Evolutionary conservation across 1,140 invertebrate genomes (phyloP).

Genomic region (Epicauta chinensis): DNA sequence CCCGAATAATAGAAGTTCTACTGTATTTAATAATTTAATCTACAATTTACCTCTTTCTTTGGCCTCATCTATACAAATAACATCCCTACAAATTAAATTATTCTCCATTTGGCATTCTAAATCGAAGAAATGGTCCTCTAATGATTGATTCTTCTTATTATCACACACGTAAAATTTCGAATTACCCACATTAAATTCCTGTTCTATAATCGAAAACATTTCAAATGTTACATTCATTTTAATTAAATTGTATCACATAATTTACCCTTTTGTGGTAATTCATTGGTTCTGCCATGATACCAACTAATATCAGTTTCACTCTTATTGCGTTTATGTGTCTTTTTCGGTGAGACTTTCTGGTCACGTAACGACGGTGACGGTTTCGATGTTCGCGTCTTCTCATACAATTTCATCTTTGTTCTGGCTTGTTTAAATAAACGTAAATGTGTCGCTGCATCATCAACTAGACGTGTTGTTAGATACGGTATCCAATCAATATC

Average conservation of each 20-base stretch:
- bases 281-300: constrained; percentile 46
- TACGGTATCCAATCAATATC: constrained; percentile 85
- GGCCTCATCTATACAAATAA: constrained; percentile 56
- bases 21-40: too few relatives aligned
- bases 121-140: constrained; percentile 82
- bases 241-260: too few relatives aligned
- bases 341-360: constrained; percentile 45
- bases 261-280: constrained; percentile 29
- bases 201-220: too few relatives aligned
- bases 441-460: constrained; percentile 85
- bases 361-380: constrained; percentile 46
- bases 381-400: constrained; percentile 46
- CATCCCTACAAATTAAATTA: constrained; percentile 60
- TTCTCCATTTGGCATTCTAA: constrained; percentile 81
- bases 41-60: constrained; percentile 51
- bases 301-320: constrained; percentile 64
- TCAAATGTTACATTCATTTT: too few relatives aligned
- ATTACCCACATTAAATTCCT: constrained; percentile 26
- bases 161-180: constrained; percentile 32
- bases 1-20: too few relatives aligned
- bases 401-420: constrained; percentile 50
- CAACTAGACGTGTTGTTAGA: constrained; percentile 77
- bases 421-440: constrained; percentile 73
- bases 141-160: constrained; percentile 39
- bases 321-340: constrained; percentile 56